Percentiles rank a stretch among this genome's conserved stretches.
Evolutionary conservation across 2,888 invertebrate species (phyloP).

Genomic region (Leucoma salicis): DNA sequence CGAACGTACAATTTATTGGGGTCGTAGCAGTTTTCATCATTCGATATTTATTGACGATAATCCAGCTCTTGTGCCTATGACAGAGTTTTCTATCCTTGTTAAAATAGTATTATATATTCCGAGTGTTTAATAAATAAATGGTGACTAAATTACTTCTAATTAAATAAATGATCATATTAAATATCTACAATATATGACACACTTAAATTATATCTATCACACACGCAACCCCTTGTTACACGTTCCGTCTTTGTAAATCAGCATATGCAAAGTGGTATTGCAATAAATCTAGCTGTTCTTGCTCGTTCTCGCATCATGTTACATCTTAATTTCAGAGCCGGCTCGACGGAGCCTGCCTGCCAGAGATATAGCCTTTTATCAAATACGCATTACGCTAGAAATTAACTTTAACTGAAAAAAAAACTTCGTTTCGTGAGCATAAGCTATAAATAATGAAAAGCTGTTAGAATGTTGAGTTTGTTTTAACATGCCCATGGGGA

Average conservation of each 20-base stretch:
- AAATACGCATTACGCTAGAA: constrained; percentile 80
- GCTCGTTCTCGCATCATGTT: constrained; percentile 84
- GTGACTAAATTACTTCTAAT: constrained; percentile 1
- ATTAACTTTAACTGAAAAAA: constrained; percentile 73
- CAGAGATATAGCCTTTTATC: constrained; percentile 80
- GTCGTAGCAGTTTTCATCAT: no score
- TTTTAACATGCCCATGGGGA: constrained; percentile 75
- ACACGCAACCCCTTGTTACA: constrained; percentile 49
- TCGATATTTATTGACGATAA: no score
- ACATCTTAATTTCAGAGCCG: constrained; percentile 83
- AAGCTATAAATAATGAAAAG: constrained; percentile 74
- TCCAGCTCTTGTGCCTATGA: no score
- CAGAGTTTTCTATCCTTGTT: no score
- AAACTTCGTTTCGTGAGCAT: constrained; percentile 64
- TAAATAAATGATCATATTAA: constrained; percentile 5
- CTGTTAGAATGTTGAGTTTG: constrained; percentile 75
- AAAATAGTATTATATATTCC: no score
- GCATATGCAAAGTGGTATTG: constrained; percentile 83
- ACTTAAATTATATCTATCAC: constrained; percentile 40
- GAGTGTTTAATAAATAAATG: no score
- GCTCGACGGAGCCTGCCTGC: constrained; percentile 78
- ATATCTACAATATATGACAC: constrained; percentile 21
- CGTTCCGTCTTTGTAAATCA: constrained; percentile 80
- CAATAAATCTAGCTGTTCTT: constrained; percentile 82
- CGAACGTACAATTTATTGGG: no score